Base-by-base conservation (phyloP, 2,113 vertebrate genomes). In the Noturus placidus region DNA sequence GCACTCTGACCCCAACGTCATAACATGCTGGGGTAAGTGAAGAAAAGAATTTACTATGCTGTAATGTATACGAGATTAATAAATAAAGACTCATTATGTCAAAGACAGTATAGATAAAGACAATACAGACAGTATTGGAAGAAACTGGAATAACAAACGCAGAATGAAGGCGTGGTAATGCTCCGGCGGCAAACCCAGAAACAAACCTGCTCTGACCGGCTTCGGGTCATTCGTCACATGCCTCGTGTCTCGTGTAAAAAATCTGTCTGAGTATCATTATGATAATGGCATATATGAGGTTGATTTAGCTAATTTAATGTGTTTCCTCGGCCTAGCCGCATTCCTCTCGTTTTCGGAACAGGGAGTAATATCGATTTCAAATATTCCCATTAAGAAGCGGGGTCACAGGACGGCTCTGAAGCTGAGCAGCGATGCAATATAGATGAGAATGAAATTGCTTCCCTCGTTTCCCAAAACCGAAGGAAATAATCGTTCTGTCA, bases 381-480 rank as follows among this genome's bases (percentile, higher is more conserved):
- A 87, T 61, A 83, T 77, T 87, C 87, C 78, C 82, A 87, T 76
- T 83, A 84, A 67, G 42, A 77, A 35, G 54, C 57, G 25, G 42
- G 70, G 69, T 59, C 87, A 78, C 57, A 65, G 81, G 70, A 83
- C 15, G 20, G 25, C 80, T 87, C 70, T 14, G 67, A 3, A 25
- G 81, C 38, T 17, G 35, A 54, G 70, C 54, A 65, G 87, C 25
- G 42, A 83, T 87, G 87, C 87, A 87, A 87, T 87, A 87, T 87
- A 83, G 74, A 87, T 87, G 87, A 87, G 87, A 50, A 67, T 42
- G 70, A 87, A 87, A 87, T 87, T 87, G 70, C 87, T 83, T 83
- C 70, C 63, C 46, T 87, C 70, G 78, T 87, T 83, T 87, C 81
- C 82, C 46, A 83, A 46, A 83, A 83, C 87, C 5, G 81, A 78